These are phyloP conservation scores for Meiosimyza platycephala DNA, from an alignment of 2,888 invertebrate species.

Conservation along the genomic window DNA sequence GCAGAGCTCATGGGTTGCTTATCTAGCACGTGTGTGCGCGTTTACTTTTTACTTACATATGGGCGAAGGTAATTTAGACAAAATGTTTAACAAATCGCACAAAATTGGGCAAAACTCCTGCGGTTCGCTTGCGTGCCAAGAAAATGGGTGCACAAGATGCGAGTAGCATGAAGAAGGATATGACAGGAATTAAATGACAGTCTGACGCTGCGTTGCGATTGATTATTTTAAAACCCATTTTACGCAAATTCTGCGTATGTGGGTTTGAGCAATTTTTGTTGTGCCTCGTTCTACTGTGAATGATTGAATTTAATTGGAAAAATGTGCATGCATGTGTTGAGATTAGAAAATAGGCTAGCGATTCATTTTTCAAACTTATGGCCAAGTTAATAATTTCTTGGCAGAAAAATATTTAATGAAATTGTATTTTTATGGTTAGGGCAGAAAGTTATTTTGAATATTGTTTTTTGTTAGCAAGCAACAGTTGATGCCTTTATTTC, in stretches of 20 bases:
- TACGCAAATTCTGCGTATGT: slow-evolving; percentile 3
- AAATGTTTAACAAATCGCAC: slow-evolving; percentile 47
- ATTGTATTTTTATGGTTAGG: neutral
- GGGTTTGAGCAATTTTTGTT: neutral
- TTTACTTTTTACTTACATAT: slow-evolving; percentile 18
- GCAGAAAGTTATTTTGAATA: no score
- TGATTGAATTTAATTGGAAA: slow-evolving; percentile 24
- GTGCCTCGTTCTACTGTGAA: neutral
- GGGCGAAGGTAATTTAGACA: slow-evolving; percentile 43
- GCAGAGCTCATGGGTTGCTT: slow-evolving; percentile 21
- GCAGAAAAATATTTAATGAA: neutral
- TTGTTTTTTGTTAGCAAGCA: no score
- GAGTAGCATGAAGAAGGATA: neutral
- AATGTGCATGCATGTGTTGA: slow-evolving; percentile 36
- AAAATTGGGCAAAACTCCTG: slow-evolving; percentile 40
- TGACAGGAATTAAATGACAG: no score
- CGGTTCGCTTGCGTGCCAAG: slow-evolving; percentile 1
- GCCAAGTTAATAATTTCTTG: neutral
- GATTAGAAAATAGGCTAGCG: slow-evolving; percentile 19
- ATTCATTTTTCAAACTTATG: neutral
- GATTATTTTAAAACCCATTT: slow-evolving; percentile 21
- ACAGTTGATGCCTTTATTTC: no score
- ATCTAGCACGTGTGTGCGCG: slow-evolving; percentile 15
- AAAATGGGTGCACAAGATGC: neutral
- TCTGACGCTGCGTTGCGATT: neutral